phyloP scores from a whole-genome alignment of 2,113 vertebrate species.

The Microcebus griseorufus region DNA sequence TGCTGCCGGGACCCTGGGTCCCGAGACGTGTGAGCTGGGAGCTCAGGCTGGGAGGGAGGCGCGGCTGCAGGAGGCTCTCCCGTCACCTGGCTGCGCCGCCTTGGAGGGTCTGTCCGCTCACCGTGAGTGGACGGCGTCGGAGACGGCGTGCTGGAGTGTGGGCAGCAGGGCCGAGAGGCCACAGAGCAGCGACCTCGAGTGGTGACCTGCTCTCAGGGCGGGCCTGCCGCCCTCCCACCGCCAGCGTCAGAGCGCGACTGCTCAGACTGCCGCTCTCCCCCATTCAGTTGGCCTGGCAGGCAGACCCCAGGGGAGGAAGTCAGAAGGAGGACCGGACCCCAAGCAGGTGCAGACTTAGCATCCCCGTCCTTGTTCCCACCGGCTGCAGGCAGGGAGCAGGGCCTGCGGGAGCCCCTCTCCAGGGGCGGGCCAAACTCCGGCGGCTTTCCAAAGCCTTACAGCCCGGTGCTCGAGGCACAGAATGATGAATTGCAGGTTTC shows the following conservation, averaged over 20 bases:
- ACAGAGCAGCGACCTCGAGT: background rate
- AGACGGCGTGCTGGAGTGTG: background rate
- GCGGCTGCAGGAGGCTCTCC: too few species aligned
- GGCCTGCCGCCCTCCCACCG: background rate
- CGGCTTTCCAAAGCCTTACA: constrained; percentile 15
- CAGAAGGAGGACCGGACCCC: background rate
- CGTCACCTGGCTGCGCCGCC: too few species aligned
- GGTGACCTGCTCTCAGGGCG: background rate
- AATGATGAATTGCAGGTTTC: constrained; percentile 43
- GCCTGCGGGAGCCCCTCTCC: too few species aligned
- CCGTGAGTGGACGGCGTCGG: background rate
- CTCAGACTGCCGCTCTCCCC: background rate
- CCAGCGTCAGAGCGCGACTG: accelerated
- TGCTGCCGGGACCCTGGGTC: too few species aligned
- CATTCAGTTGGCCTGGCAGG: background rate
- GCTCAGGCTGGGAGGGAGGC: too few species aligned
- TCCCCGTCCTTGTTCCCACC: background rate
- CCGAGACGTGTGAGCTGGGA: too few species aligned
- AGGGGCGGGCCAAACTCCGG: too few species aligned
- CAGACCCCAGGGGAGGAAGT: background rate
- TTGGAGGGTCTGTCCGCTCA: background rate
- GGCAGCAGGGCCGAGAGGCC: background rate
- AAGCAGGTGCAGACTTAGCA: too few species aligned
- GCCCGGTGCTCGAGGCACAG: constrained; percentile 39
- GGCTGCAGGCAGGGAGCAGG: background rate